Percentiles rank a stretch among this genome's conserved stretches.
These are phyloP conservation scores for Turnix velox DNA, from an alignment of 2,113 vertebrate genomes.

Conservation along the genomic window DNA sequence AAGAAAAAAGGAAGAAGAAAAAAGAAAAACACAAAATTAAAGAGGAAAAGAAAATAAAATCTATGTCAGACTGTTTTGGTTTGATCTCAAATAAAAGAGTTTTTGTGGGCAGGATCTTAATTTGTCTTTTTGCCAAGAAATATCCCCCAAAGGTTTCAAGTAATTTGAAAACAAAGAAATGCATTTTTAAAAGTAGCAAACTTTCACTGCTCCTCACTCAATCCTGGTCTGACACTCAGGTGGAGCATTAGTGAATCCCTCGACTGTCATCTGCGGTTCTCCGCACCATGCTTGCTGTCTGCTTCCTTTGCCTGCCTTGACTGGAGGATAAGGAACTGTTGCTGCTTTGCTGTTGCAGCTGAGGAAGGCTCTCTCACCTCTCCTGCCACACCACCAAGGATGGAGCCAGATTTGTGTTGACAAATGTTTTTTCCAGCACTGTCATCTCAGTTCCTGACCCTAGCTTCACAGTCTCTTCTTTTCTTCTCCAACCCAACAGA, in stretches of 20 bases:
- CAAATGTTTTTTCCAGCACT: neutral
- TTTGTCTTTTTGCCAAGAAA: slow-evolving; percentile 42
- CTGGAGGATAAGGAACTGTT: neutral
- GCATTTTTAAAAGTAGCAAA: slow-evolving; percentile 46
- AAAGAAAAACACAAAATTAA: neutral
- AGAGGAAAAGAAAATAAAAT: neutral
- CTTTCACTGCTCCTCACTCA: neutral
- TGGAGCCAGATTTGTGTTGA: neutral
- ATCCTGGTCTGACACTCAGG: neutral
- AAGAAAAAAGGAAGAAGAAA: neutral
- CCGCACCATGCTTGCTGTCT: neutral
- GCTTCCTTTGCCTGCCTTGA: neutral
- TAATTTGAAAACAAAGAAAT: slow-evolving; percentile 47
- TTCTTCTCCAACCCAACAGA: neutral
- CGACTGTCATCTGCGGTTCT: fast-evolving
- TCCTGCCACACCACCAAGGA: neutral
- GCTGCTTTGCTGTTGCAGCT: neutral
- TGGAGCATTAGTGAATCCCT: neutral
- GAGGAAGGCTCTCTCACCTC: neutral
- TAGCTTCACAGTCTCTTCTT: neutral
- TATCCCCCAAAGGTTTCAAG: slow-evolving; percentile 14
- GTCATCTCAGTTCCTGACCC: neutral
- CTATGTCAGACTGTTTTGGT: slow-evolving; percentile 9
- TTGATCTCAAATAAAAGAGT: slow-evolving; percentile 40
- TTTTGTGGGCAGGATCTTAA: slow-evolving; percentile 10